A percentile compares a stretch with the other conserved stretches of the same genome.
Conservation (phyloP, 2,113 vertebrate genomes). For the Sinocyclocheilus anshuiensis region DNA sequence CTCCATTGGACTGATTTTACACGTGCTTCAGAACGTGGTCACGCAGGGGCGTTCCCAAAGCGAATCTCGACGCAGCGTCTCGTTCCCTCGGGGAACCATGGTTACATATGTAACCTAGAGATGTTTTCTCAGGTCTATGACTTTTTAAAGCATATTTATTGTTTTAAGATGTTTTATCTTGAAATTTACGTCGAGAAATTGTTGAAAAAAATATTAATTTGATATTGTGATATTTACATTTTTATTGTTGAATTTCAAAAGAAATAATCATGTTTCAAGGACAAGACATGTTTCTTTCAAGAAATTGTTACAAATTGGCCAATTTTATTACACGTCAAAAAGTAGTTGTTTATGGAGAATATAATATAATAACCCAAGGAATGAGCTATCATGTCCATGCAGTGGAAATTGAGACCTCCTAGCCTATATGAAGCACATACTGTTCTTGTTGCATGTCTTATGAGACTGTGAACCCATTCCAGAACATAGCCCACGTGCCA, state of each 20-base stretch:
- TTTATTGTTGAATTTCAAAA: background rate
- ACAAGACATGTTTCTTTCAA: background rate
- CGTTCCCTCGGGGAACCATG: no score
- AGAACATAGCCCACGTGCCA: background rate
- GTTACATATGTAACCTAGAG: no score
- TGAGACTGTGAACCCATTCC: background rate
- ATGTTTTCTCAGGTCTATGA: background rate
- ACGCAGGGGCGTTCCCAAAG: no score
- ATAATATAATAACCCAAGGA: background rate
- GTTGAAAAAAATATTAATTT: background rate
- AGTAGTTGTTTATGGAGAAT: background rate
- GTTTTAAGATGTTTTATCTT: no score
- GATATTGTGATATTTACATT: background rate
- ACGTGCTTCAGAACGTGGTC: no score
- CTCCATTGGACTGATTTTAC: no score
- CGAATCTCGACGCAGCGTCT: no score
- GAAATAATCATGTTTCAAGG: background rate
- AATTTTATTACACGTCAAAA: no score
- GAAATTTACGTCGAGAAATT: no score
- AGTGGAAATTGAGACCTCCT: background rate
- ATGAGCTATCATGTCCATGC: background rate
- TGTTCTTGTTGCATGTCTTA: slow-evolving; percentile 1
- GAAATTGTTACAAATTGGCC: background rate
- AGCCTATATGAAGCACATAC: slow-evolving; percentile 2
- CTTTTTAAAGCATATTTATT: no score